Percentiles rank a stretch among this genome's conserved stretches.
Conservation (phyloP, 1,140 invertebrate species). For the Lucilia cuprina region DNA sequence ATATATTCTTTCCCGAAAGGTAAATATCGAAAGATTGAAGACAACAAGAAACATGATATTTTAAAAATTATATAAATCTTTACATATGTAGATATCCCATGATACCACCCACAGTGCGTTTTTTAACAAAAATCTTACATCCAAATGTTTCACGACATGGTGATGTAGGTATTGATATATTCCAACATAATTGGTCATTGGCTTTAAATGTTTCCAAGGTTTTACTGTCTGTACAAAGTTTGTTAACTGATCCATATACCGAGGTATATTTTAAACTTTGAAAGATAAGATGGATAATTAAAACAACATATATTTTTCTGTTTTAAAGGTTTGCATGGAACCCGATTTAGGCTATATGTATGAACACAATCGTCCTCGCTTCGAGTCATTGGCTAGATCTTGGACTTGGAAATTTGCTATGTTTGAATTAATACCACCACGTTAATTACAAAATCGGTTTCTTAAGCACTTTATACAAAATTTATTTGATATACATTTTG, state of each 20-base stretch:
- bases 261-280: slow-evolving; percentile 66
- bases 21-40: slow-evolving; percentile 32
- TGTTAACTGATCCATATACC: slow-evolving; percentile 92
- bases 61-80: background rate
- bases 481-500: background rate
- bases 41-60: background rate
- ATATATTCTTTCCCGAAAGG: slow-evolving; percentile 79
- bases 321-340: slow-evolving; percentile 85
- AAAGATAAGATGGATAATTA: too few species aligned
- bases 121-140: slow-evolving; percentile 91
- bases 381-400: slow-evolving; percentile 81
- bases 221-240: slow-evolving; percentile 87
- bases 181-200: slow-evolving; percentile 94
- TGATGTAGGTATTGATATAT: slow-evolving; percentile 95
- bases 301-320: background rate
- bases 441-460: background rate
- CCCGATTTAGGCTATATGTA: slow-evolving; percentile 85
- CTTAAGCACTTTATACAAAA: background rate
- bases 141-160: slow-evolving; percentile 95
- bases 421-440: slow-evolving; percentile 76
- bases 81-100: slow-evolving; percentile 87
- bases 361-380: slow-evolving; percentile 74
- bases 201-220: slow-evolving; percentile 92
- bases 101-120: slow-evolving; percentile 86
- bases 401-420: slow-evolving; percentile 96